Base-by-base conservation (phyloP, 2,797 vertebrate species). In the Chanos chanos region DNA sequence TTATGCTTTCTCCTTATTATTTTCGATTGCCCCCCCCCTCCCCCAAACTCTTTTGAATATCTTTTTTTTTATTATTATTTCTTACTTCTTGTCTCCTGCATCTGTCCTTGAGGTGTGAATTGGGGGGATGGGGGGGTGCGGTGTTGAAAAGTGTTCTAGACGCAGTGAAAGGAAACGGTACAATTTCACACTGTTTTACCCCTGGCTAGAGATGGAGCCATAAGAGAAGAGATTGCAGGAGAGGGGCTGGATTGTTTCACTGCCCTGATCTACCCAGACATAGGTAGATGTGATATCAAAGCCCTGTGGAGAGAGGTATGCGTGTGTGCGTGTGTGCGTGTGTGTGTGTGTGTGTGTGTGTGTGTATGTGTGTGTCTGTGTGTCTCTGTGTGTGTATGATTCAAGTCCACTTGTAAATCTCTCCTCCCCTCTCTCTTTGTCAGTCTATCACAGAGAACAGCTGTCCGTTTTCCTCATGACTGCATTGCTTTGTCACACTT, bases 121-220 rank as follows among this genome's bases (percentile, higher is more conserved):
- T 45, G 18, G 49, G 34, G n/a, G 19, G 39, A 16, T 28, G 8
- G 27, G 10, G 33, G 13, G 34, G 4, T 16, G 51, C n/a, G 9
- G 28, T 21, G 24, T 30, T 24, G 15, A 37, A 31, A 52, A 52
- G 50, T 53, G 22, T 48, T 66, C 40, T 57, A 45, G 48, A 68
- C 47, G 37, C 58, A 64, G 43, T 12, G 10, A 47, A 37, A 64
- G 55, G 63, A 72, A 72, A 74, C 63, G 40, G 66, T 34, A 45
- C 50, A 65, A 70, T 76, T 74, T 78, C 64, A 76, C 66, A 73
- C 53, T 10, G 12, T 40, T 72, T 57, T 65, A 68, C 66, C 18
- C 68, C 37, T n/a, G 5, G 61, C 55, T 9, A 16, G 28, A 34
- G 57, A 40, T 12, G 15, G 48, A 33, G 66, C 40, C 19, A 25